phyloP scores from a whole-genome alignment of 1,140 invertebrate species.

The Formica selysi region DNA sequence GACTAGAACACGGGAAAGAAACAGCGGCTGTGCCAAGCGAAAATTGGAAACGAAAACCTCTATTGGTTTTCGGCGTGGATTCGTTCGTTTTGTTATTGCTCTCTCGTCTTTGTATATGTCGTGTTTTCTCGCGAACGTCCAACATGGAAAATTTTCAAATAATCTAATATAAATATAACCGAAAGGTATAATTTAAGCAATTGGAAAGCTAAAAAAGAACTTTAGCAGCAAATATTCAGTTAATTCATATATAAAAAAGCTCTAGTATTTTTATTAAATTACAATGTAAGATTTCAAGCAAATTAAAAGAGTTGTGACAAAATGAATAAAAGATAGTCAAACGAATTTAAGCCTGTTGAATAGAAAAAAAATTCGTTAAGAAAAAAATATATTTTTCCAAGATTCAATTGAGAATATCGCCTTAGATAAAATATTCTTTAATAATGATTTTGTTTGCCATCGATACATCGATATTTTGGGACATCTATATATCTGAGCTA shows the following conservation, averaged over 20 bases:
- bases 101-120: not conserved
- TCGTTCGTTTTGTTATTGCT: slow-evolving; percentile 23
- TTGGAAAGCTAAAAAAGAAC: not conserved
- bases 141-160: not conserved
- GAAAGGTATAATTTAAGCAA: slow-evolving; percentile 19
- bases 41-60: slow-evolving; percentile 53
- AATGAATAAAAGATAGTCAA: not conserved
- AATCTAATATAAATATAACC: not conserved
- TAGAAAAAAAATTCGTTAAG: not conserved
- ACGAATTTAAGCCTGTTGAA: not conserved
- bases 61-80: slow-evolving; percentile 32
- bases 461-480: not conserved
- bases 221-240: too few species aligned
- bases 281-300: not conserved
- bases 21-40: slow-evolving; percentile 36
- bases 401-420: not conserved
- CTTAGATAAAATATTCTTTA: not conserved
- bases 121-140: not conserved
- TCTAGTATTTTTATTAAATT: not conserved
- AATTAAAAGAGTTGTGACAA: not conserved
- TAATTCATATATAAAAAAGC: not conserved
- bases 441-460: too few species aligned
- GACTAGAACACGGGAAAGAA: slow-evolving; percentile 26
- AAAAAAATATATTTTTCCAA: not conserved
- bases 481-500: not conserved